Base-by-base conservation (phyloP, 2,888 invertebrate species). In the Myathropa florea region DNA sequence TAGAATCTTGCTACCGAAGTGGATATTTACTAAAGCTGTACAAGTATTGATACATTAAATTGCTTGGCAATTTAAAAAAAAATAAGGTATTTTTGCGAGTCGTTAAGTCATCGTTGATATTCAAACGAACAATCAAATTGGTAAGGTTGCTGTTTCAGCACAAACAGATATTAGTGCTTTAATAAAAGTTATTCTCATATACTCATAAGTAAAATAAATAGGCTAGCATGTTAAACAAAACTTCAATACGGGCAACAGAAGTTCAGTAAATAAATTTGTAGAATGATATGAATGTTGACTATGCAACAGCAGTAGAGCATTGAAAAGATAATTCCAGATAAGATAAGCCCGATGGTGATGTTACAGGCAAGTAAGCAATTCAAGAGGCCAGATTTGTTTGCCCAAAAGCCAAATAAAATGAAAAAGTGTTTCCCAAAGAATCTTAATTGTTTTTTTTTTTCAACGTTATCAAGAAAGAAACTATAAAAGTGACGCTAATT, bases 41-140 rank as follows among this genome's bases (percentile, higher is more conserved):
- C 53, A 55, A 65, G 30, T 64, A 75, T 70, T 64, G n/a, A 68
- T 60, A 39, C 70, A 76, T 18, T 59, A 23, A 61, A 70, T 46
- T 60, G 39, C 46, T 68, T 60, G 28, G 30, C 57, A 18, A 46
- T n/a, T 46, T 46, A 24, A 33, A 24, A 30, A 60, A 26, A 55
- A 4, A 28, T 33, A 28, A 30, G 55, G 46, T 33, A 36, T 72
- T 72, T 12, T 24, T 57, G 59, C 30, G n/a, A 70, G 18, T 77
- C 39, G 3, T 36, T 57, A 4, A 36, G 57, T 59, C 18, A 68
- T 68, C 46, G 46, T 46, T 46, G 46, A 46, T 46, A 46, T 21
- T 46, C 46, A 46, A 46, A 18, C 18, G 46, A 46, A 46, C 46
- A 46, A 46, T 46, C 46, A 46, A 2, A 18, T 18, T 46, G 18